These are phyloP conservation scores for Drosophila mimetica DNA, from an alignment of 2,888 invertebrate genomes.

Conservation along the genomic window DNA sequence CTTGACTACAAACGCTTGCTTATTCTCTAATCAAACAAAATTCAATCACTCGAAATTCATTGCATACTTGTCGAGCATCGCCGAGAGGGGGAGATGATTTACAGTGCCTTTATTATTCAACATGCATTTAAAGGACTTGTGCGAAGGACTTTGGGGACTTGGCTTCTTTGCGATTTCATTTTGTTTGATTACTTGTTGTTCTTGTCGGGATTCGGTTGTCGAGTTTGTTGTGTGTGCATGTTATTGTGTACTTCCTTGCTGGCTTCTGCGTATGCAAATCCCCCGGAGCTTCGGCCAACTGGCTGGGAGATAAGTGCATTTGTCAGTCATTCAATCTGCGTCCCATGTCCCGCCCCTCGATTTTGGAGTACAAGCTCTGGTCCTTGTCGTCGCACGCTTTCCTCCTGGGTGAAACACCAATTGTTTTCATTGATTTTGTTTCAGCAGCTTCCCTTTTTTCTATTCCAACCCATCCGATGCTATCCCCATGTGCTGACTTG, in stretches of 20 bases:
- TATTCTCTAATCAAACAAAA: conserved; percentile 46
- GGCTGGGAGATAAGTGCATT: conserved; percentile 64
- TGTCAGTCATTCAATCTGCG: conserved; percentile 69
- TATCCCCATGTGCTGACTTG: conserved; percentile 38
- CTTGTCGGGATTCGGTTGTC: conserved; percentile 30
- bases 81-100: conserved; percentile 21
- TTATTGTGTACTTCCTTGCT: conserved; percentile 24
- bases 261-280: conserved; percentile 59
- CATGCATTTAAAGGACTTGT: conserved; percentile 28
- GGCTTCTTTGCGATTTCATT: conserved; percentile 34
- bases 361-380: conserved; percentile 2
- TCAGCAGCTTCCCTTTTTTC: conserved; percentile 25
- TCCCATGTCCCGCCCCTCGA: conserved; percentile 7
- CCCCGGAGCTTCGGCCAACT: conserved; percentile 50
- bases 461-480: not conserved
- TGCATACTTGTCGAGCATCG: conserved; percentile 32
- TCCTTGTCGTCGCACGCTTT: conserved; percentile 38
- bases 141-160: conserved; percentile 23
- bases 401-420: conserved; percentile 59
- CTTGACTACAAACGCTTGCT: conserved; percentile 20
- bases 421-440: conserved; percentile 68
- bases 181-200: conserved; percentile 48
- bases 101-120: conserved; percentile 39
- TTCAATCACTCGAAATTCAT: conserved; percentile 48
- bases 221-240: conserved; percentile 10